Evolutionary conservation across 2,888 invertebrate species (phyloP), one percentile per base, ranked within the genome.

Genomic region (Caenorhabditis drosophilae): DNA sequence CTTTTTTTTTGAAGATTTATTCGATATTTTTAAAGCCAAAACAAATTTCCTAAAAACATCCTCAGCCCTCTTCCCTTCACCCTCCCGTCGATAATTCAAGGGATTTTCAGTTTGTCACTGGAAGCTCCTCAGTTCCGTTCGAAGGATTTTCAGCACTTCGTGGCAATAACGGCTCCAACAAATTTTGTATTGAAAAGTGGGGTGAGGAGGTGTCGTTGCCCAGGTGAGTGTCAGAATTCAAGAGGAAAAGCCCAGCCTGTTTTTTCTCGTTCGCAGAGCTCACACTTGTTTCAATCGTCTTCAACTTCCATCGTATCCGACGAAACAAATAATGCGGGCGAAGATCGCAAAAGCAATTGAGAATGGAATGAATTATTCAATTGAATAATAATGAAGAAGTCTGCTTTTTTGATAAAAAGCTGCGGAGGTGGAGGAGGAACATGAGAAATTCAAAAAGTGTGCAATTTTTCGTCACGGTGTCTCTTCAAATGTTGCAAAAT

Each of bases 271-370:
- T n/a, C n/a, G n/a, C n/a, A 61, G 78, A 27, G 95, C 96, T 1
- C 96, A 97, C 86, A 96, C 96, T 3, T 97, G 96, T 87, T 97
- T 97, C 88, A 97, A 97, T 87, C 89, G 96, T 22, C 88, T 97
- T 79, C 96, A 97, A 86, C 88, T 97, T 72, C 96, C 96, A 53
- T 92, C 94, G 0, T 97, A 97, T 88, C 92, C 93, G 52, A 91
- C 92, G 3, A 62, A 66, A 44, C 69, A 75, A 48, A 66, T 62
- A 1, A 60, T 81, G 44, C 45, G 60, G 44, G 49, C 62, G n/a
- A 81, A 81, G 58, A 50, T 81, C n/a, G 57, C 59, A 48, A 64
- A 70, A 38, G 81, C 81, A 9, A 77, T 81, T 25, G 53, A 60
- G 38, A 79, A 81, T 62, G 81, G 81, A 18, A 75, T 75, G 40